Conservation (phyloP, 2,113 vertebrate genomes). For the Numida meleagris region DNA sequence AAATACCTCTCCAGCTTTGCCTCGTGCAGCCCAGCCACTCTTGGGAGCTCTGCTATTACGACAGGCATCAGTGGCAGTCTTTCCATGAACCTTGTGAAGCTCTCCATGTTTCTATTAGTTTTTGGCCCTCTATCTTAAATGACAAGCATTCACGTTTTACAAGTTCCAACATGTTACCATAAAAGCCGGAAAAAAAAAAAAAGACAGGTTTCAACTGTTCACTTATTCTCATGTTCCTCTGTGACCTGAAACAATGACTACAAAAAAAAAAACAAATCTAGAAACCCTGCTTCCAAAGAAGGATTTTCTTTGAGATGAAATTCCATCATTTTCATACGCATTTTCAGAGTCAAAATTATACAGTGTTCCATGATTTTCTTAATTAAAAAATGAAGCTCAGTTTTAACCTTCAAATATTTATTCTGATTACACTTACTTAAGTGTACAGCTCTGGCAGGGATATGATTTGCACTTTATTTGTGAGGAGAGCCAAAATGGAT, state of each 20-base stretch:
- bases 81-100: rapidly evolving
- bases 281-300: slow-evolving; percentile 17
- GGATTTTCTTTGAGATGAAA: slow-evolving; percentile 4
- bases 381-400: slow-evolving; percentile 36
- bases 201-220: not conserved
- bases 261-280: not conserved
- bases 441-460: slow-evolving; percentile 50
- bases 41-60: rapidly evolving
- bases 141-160: rapidly evolving
- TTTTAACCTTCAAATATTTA: slow-evolving; percentile 70
- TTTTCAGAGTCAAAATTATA: slow-evolving; percentile 25
- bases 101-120: not conserved
- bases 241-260: not conserved
- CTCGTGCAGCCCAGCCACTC: rapidly evolving
- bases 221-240: not conserved
- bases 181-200: not conserved
- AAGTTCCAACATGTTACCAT: not conserved
- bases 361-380: slow-evolving; percentile 40
- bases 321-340: not conserved
- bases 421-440: slow-evolving; percentile 63
- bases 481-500: slow-evolving; percentile 60
- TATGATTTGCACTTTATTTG: slow-evolving; percentile 75
- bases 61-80: rapidly evolving
- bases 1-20: not conserved
- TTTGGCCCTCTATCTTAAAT: not conserved